Evolutionary conservation across 2,888 invertebrate species (phyloP), one percentile per base, ranked within the genome.

Genomic region (Hetaerina titia): DNA sequence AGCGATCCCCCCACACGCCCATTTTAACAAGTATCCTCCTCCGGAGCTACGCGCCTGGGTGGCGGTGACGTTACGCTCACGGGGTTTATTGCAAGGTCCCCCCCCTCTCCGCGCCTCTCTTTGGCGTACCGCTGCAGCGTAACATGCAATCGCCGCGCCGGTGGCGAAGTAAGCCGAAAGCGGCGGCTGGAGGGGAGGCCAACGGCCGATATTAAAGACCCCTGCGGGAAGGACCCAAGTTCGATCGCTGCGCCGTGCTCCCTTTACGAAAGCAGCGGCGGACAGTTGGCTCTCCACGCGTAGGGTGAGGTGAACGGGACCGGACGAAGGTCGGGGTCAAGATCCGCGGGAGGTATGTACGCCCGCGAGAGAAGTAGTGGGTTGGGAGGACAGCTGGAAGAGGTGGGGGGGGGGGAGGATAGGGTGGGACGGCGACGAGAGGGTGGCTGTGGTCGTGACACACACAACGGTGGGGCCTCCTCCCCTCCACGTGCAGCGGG

Each of bases 301-400:
- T 17, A 63, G n/a, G 15, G 63, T 31, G 90, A 31, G 69, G 22
- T 9, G 31, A 90, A 64, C 90, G 90, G 90, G 90, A 90, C 90
- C 45, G 92, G 56, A 56, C 92, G 92, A 92, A 92, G 92, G 92
- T 92, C 92, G 92, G 92, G 92, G 92, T 92, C 92, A 92, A 92
- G 92, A 92, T 69, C 69, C 92, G 92, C 92, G 45, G 45, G 63
- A 31, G 89, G 56, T 31, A 60, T 90, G n/a, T 57, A 45, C 22
- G 60, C 8, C n/a, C 25, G 31, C 60, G 25, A 90, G 90, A 60
- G 63, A 31, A 45, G 56, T 45, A 19, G 88, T 88, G 88, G 88
- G 88, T 56, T 45, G 56, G 89, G 57, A 22, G 56, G 89, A 22
- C 56, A 56, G 13, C 56, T 92, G 92, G 11, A 57, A 25, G 60